Base-by-base conservation (phyloP, 2,113 vertebrate species). In the Solea senegalensis region DNA sequence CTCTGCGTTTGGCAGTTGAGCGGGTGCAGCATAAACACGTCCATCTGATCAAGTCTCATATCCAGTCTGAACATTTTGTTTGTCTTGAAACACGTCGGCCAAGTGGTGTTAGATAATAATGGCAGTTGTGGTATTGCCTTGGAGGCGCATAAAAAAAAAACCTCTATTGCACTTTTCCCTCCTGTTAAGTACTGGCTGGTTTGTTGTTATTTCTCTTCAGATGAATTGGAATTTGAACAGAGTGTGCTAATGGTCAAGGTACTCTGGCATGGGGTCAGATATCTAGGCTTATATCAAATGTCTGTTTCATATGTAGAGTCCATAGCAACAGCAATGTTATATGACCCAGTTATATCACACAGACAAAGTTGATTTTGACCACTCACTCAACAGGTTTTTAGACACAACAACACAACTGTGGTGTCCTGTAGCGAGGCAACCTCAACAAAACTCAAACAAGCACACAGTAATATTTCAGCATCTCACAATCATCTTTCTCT, bases 301-400 rank as follows among this genome's bases (percentile, higher is more conserved):
- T 54, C 62, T 58, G 45, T 62, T 14, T 27, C 52, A 6, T 49
- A 57, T 14, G 4, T 50, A 41, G 3, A 13, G 15, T n/a, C 60
- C 40, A 59, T 57, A 66, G 49, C 51, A 59, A 65, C 74, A 72
- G 28, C 21, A 11, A 54, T 8, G 45, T 59, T 21, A 2, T 3
- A 51, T 15, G 61, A 39, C 28, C 34, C 45, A 56, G 39, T 28
- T 55, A 9, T 53, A 9, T 53, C 55, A 52, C 56, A 40, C 39
- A 51, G 2, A 60, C 26, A 53, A 21, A 40, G 68, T 65, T 40
- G 7, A 54, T 8, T 62, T 60, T 54, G 49, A 72, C 9, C 26
- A 41, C 54, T 60, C 67, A 51, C 57, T 82, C 81, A 81, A 81
- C 76, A 86, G 80, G 81, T 84, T 79, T 21, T 81, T 44, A 80